These are phyloP conservation scores for Actinia tenebrosa DNA, from an alignment of 64 coral and sea anemone species.

Conservation along the genomic window DNA sequence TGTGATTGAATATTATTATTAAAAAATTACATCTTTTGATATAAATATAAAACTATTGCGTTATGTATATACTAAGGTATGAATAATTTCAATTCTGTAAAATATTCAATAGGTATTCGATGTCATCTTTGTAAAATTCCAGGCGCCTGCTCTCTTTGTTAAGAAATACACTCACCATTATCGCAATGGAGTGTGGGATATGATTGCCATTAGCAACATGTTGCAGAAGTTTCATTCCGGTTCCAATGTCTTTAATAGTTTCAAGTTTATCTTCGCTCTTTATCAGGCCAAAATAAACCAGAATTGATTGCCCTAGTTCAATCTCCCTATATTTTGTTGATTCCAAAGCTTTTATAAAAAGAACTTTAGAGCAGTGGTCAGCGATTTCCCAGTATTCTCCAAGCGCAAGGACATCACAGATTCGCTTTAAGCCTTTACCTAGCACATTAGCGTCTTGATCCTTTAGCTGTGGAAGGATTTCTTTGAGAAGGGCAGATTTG, in stretches of 20 bases:
- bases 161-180: neutral
- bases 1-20: neutral
- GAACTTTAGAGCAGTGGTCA: constrained; percentile 28
- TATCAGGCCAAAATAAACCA: constrained; percentile 73
- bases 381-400: constrained; percentile 45
- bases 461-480: constrained; percentile 43
- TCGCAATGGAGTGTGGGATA: constrained; percentile 14
- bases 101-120: neutral
- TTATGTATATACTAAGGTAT: too few relatives aligned
- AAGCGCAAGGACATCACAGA: constrained; percentile 58
- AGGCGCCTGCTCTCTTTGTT: neutral
- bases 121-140: neutral
- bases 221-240: constrained; percentile 44
- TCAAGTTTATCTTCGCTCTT: constrained; percentile 66
- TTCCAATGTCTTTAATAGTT: constrained; percentile 32
- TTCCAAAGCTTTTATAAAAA: constrained; percentile 10
- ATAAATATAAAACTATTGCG: neutral
- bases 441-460: constrained; percentile 29
- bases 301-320: constrained; percentile 31
- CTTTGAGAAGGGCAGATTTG: constrained; percentile 58
- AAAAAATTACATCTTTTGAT: neutral
- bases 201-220: neutral
- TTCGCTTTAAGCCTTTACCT: constrained; percentile 65
- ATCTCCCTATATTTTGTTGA: neutral
- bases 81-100: neutral